A percentile compares a stretch with the other conserved stretches of the same genome.
These are phyloP conservation scores for Sinonovacula constricta DNA, from an alignment of 1,140 invertebrate species.

Conservation along the genomic window DNA sequence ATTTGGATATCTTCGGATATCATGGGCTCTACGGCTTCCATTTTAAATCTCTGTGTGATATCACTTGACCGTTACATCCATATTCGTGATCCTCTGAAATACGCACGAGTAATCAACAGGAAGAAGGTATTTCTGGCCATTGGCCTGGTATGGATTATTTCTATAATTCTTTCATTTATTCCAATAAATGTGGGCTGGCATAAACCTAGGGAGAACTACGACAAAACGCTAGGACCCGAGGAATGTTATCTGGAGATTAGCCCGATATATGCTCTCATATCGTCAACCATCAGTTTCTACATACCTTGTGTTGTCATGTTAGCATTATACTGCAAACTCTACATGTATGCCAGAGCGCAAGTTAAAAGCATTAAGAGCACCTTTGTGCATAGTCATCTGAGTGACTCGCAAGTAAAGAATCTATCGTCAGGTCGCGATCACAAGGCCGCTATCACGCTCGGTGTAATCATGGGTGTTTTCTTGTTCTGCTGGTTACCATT, in stretches of 20 bases:
- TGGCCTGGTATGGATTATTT: conserved; percentile 94
- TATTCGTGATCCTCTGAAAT: conserved; percentile 98
- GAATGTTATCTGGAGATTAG: conserved; percentile 81
- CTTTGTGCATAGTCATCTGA: conserved; percentile 71
- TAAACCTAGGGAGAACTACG: conserved; percentile 73
- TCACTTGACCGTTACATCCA: conserved; percentile 98
- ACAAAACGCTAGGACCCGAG: conserved; percentile 43
- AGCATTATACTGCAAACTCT: conserved; percentile 91
- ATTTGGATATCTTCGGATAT: conserved; percentile 99
- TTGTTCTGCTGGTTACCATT: conserved; percentile 96
- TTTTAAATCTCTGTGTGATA: conserved; percentile 98
- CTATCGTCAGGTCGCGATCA: conserved; percentile 83
- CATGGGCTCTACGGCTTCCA: conserved; percentile 99
- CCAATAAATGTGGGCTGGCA: conserved; percentile 97
- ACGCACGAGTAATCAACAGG: conserved; percentile 95
- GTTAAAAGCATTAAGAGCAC: conserved; percentile 91
- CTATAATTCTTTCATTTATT: conserved; percentile 96
- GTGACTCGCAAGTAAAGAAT: conserved; percentile 18
- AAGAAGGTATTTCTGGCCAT: conserved; percentile 91
- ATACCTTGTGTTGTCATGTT: conserved; percentile 96
- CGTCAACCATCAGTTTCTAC: conserved; percentile 98
- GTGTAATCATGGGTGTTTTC: conserved; percentile 95
- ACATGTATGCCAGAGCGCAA: conserved; percentile 98
- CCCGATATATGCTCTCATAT: conserved; percentile 96
- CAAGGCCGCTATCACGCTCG: conserved; percentile 96